phyloP scores from a whole-genome alignment of 1,140 invertebrate genomes.

The Zaprionus gabonicus region DNA sequence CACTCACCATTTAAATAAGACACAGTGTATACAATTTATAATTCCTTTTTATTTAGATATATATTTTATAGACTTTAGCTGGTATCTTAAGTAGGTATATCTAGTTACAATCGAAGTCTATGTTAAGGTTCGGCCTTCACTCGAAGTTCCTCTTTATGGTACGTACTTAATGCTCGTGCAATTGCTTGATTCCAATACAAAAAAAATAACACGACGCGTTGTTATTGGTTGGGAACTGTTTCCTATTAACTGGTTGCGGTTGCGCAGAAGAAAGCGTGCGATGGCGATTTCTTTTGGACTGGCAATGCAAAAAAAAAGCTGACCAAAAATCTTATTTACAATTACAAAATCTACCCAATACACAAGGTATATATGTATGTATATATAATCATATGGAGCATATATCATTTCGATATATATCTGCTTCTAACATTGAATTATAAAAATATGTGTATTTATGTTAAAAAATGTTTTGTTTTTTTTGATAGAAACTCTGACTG shows the following conservation, averaged over 20 bases:
- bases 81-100: slow-evolving; percentile 57
- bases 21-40: slow-evolving; percentile 62
- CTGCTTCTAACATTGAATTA: slow-evolving; percentile 16
- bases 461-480: slow-evolving; percentile 45
- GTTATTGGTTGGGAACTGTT: slow-evolving; percentile 19
- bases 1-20: background rate
- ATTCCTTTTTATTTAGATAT: slow-evolving; percentile 74
- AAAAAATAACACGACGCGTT: slow-evolving; percentile 4
- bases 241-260: slow-evolving; percentile 36
- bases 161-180: slow-evolving; percentile 29
- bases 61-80: slow-evolving; percentile 63
- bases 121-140: slow-evolving; percentile 46
- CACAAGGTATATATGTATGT: slow-evolving; percentile 26
- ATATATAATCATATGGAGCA: slow-evolving; percentile 3
- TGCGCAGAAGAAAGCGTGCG: background rate
- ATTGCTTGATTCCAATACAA: slow-evolving; percentile 20
- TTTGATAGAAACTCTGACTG: slow-evolving; percentile 75
- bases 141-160: slow-evolving; percentile 36
- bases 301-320: slow-evolving; percentile 27
- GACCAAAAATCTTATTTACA: slow-evolving; percentile 58
- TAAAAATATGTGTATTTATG: slow-evolving; percentile 57
- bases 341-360: slow-evolving; percentile 54
- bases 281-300: background rate
- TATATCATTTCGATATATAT: background rate
- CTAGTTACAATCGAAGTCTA: slow-evolving; percentile 56